Percentiles rank a stretch among this genome's conserved stretches.
Evolutionary conservation across 1,140 invertebrate species (phyloP).

Genomic region (Meloidogyne exigua): DNA sequence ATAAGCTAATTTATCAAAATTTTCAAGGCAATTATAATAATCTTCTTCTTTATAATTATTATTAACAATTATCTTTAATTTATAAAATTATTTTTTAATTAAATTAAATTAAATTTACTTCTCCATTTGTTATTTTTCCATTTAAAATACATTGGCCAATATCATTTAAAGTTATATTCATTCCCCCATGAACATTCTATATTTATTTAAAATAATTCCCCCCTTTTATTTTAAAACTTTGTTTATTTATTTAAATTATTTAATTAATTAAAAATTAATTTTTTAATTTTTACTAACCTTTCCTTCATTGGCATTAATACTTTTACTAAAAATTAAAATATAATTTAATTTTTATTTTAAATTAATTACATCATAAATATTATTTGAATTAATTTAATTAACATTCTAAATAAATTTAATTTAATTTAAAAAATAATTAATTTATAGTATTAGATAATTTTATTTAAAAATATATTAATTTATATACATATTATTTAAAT

Average conservation of each 20-base stretch:
- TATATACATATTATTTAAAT: too few species aligned
- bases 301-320: too few species aligned
- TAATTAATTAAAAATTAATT: neutral
- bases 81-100: neutral
- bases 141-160: neutral
- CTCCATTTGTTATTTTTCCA: conserved; percentile 9
- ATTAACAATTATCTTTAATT: neutral
- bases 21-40: neutral
- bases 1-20: neutral
- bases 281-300: too few species aligned
- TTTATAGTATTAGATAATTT: too few species aligned
- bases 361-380: too few species aligned
- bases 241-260: neutral
- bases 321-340: too few species aligned
- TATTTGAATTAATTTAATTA: too few species aligned
- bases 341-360: too few species aligned
- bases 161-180: neutral
- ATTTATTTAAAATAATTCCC: neutral
- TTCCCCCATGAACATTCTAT: neutral
- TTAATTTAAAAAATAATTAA: too few species aligned
- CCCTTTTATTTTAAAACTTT: neutral
- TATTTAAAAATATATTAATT: too few species aligned
- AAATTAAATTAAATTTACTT: neutral
- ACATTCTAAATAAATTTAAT: too few species aligned
- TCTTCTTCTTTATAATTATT: neutral